phyloP scores from a whole-genome alignment of 2,797 vertebrate species.

The Chelonia mydas region DNA sequence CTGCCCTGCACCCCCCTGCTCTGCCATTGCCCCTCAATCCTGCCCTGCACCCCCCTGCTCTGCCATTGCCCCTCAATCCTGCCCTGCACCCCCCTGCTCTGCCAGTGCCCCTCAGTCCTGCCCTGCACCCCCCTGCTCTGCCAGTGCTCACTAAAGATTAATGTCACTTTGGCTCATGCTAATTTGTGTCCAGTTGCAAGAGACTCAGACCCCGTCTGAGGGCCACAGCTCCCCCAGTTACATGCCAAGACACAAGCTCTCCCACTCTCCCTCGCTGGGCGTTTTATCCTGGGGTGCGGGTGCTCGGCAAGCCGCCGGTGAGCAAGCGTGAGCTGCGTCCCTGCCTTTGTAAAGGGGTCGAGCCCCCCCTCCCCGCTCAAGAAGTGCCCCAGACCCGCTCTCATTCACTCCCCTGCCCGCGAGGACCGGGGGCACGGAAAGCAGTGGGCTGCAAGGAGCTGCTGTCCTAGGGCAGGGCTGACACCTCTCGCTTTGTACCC shows the following conservation, averaged over 20 bases:
- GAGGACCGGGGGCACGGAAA: background rate
- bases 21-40: too few relatives aligned
- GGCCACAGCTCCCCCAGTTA: background rate
- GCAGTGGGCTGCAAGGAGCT: background rate
- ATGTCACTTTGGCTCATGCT: too few relatives aligned
- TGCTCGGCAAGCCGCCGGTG: background rate
- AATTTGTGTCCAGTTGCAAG: too few relatives aligned
- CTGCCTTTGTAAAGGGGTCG: background rate
- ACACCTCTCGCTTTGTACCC: background rate
- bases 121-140: background rate
- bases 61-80: too few relatives aligned
- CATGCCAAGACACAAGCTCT: background rate
- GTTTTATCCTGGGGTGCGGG: too few relatives aligned
- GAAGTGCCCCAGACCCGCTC: background rate
- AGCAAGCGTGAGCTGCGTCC: background rate
- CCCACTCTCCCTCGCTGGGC: background rate
- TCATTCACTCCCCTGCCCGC: background rate
- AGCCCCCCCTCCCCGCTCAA: too few relatives aligned
- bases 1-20: too few relatives aligned
- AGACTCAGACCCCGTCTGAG: background rate
- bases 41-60: too few relatives aligned
- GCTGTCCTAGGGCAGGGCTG: background rate
- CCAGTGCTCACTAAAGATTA: background rate
- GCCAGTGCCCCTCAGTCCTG: too few relatives aligned
- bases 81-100: too few relatives aligned